These are phyloP conservation scores for Crotalus viridis DNA, from an alignment of 2,113 vertebrate species.

Conservation along the genomic window DNA sequence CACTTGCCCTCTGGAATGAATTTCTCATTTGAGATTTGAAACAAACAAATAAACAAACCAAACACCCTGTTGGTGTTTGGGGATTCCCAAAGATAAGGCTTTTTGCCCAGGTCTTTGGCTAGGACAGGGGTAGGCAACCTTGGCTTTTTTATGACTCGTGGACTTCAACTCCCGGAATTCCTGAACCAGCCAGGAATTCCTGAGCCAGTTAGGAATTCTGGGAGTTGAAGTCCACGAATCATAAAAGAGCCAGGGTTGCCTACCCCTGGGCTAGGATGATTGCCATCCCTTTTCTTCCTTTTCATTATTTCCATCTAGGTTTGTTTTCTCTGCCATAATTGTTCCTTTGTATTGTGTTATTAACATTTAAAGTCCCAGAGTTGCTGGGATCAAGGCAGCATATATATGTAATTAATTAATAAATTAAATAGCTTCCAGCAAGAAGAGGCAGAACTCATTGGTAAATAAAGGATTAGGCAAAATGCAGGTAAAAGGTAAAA, in stretches of 20 bases:
- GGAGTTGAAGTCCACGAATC: no score
- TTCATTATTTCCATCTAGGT: not conserved
- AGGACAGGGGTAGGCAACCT: not conserved
- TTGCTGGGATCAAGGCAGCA: no score
- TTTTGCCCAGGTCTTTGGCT: not conserved
- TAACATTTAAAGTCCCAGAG: no score
- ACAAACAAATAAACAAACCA: not conserved
- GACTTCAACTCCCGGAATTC: no score
- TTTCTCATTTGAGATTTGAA: not conserved
- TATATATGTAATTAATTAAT: no score
- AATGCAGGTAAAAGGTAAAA: not conserved
- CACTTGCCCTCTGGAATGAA: not conserved
- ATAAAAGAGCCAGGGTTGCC: no score
- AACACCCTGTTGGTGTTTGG: not conserved
- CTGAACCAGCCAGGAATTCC: no score
- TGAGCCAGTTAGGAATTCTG: no score
- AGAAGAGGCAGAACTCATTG: not conserved
- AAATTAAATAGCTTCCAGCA: not conserved
- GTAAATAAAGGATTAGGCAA: not conserved
- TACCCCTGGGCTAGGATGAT: not conserved
- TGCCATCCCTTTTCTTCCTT: not conserved
- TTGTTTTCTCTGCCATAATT: not conserved
- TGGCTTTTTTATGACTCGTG: no score
- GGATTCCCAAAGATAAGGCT: not conserved
- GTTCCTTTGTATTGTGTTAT: not conserved